Evolutionary conservation across 2,888 invertebrate genomes (phyloP).

Genomic region (Suillia variegata): DNA sequence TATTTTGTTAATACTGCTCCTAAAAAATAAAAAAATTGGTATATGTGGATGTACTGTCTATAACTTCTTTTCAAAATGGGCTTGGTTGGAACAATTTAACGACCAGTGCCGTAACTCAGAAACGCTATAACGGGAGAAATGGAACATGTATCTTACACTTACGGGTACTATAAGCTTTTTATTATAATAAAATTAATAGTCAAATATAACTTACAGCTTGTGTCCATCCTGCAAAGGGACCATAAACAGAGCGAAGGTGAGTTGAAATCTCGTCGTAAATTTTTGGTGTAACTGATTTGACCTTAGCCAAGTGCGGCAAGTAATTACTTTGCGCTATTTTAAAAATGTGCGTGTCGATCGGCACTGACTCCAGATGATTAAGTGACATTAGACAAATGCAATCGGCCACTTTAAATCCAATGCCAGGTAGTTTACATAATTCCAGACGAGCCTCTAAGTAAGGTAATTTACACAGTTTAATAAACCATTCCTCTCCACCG

Average conservation of each 20-base stretch:
- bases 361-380: constrained; percentile 84
- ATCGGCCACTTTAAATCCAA: constrained; percentile 97
- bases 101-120: too few species aligned
- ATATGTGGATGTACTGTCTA: background rate
- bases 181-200: background rate
- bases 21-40: too few species aligned
- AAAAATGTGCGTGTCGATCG: constrained; percentile 95
- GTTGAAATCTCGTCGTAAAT: constrained; percentile 86
- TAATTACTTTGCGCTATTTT: constrained; percentile 86
- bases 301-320: constrained; percentile 71
- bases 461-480: constrained; percentile 68
- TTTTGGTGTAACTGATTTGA: constrained; percentile 80
- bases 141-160: too few species aligned
- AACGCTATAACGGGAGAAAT: too few species aligned
- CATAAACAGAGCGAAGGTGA: constrained; percentile 80
- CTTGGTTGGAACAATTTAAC: too few species aligned
- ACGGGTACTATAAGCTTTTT: background rate
- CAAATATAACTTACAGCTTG: constrained; percentile 74
- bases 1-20: too few species aligned
- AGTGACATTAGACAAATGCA: constrained; percentile 97
- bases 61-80: too few species aligned
- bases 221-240: constrained; percentile 91
- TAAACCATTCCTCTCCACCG: constrained; percentile 77
- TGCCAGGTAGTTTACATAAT: constrained; percentile 81
- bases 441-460: constrained; percentile 76